Evolutionary conservation across 2,797 vertebrate species (phyloP), one percentile per base, ranked within the genome.

Genomic region (Otolemur crassicaudatus): DNA sequence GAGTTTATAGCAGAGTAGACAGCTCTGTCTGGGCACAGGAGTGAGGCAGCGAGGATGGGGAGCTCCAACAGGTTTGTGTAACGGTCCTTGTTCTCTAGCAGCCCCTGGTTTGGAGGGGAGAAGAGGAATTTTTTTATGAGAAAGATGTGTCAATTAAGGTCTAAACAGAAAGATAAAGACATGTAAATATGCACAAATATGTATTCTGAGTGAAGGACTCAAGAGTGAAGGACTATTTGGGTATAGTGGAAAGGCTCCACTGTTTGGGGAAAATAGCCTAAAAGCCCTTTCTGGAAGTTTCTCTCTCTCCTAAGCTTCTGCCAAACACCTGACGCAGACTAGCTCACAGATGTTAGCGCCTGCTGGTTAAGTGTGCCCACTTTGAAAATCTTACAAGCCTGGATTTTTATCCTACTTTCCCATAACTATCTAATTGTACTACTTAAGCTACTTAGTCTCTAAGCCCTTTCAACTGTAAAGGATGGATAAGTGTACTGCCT

Each of bases 361-460:
- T 58, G 49, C 4, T 94, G 19, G 27, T 37, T 90, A 69, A 61
- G 2, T 49, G 4, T 49, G 8, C 5, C 19, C 2, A 49, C 82
- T 90, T 85, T 67, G 75, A 84, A 90, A 90, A 63, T 14, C 5
- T 19, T 85, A 31, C 2, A 72, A 53, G n/a, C 14, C 31, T 92
- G 1, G 29, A n/a, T 93, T 84, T 96, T 94, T 58, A 86, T 40
- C 31, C 34, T 58, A 67, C 17, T 70, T 88, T 81, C 27, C 87
- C 22, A 87, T n/a, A 84, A 72, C 8, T 80, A 93, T 17, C 8
- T 43, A 19, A 34, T 76, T 87, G 27, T n/a, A 29, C 90, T 90
- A 73, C 29, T 73, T 82, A 56, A 85, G 34, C n/a, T 37, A 53
- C 1, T 46, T 69, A 31, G 61, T 29, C 20, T 80, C n/a, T 58